These are phyloP conservation scores for Thamnaconus septentrionalis DNA, from an alignment of 2,113 vertebrate species.

Conservation along the genomic window DNA sequence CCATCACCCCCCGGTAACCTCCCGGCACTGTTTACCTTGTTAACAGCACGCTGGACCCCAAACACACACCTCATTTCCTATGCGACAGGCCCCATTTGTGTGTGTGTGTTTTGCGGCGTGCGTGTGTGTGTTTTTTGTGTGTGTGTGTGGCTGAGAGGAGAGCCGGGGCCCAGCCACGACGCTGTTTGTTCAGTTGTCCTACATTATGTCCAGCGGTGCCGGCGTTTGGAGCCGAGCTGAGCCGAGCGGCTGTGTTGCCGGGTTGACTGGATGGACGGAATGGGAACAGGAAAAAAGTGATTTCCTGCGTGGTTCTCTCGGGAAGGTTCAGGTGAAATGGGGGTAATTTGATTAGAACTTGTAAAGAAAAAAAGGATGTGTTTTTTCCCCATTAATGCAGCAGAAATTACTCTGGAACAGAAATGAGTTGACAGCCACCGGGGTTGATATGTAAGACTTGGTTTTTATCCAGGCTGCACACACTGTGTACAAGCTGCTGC, in stretches of 20 bases:
- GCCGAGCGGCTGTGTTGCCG: slow-evolving; percentile 3
- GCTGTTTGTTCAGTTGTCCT: slow-evolving; percentile 88
- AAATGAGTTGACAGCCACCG: too few species aligned
- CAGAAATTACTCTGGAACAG: too few species aligned
- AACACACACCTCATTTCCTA: slow-evolving; percentile 71
- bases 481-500: too few species aligned
- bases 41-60: slow-evolving; percentile 49
- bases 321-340: slow-evolving; percentile 11
- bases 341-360: neutral
- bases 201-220: slow-evolving; percentile 78
- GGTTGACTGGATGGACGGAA: neutral
- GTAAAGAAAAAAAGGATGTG: neutral
- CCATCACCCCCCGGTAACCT: slow-evolving; percentile 62
- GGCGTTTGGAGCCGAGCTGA: slow-evolving; percentile 22
- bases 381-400: too few species aligned
- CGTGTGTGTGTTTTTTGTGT: slow-evolving; percentile 17
- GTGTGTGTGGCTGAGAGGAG: slow-evolving; percentile 15
- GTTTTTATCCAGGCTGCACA: too few species aligned
- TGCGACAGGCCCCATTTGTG: slow-evolving; percentile 36
- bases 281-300: slow-evolving; percentile 75
- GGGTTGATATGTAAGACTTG: too few species aligned
- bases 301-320: slow-evolving; percentile 53
- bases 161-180: slow-evolving; percentile 57
- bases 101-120: slow-evolving; percentile 11
- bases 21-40: slow-evolving; percentile 61